Evolutionary conservation across 2,888 invertebrate species (phyloP), one percentile per base, ranked within the genome.

Genomic region (Thereva unica): DNA sequence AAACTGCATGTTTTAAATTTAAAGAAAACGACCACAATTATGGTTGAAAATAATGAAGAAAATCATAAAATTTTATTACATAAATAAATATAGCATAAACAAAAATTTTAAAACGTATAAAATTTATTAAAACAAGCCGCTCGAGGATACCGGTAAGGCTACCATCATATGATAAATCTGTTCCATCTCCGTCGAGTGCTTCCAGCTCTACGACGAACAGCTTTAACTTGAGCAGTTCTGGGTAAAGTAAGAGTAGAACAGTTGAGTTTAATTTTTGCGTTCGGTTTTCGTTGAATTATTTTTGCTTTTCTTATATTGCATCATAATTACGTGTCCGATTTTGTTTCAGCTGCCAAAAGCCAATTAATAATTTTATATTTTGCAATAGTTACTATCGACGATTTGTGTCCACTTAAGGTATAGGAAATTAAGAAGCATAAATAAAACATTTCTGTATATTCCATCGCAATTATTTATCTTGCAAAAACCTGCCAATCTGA

Each of bases 91-190:
- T 52, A 9, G 9, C 9, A 12, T 8, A 55, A 41, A 41, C 4
- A 10, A 23, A 10, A 23, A 23, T 23, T 23, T 23, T 23, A 23
- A 23, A 23, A 23, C 23, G 23, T 23, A 23, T 23, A 23, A 23
- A 23, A 23, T 23, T 23, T 23, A 23, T 23, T 23, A 23, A 68
- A 71, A 67, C 66, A 67, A 67, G 64, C 61, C 77, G 77, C 72
- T 81, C 80, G 71, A 75, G 79, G 78, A 81, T 81, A 74, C 81
- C 81, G 71, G 76, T 81, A 71, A 79, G 80, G 74, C 76, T 79
- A 73, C 73, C 74, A 72, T 79, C 79, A 74, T 74, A 75, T 71
- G 79, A 80, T 72, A 79, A 79, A 74, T 76, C 77, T 66, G 73
- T 73, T 70, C 74, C 73, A 71, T 79, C 79, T 74, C 78, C 79